Conservation (phyloP, 2,113 vertebrate genomes). For the Onychostruthus taczanowskii region DNA sequence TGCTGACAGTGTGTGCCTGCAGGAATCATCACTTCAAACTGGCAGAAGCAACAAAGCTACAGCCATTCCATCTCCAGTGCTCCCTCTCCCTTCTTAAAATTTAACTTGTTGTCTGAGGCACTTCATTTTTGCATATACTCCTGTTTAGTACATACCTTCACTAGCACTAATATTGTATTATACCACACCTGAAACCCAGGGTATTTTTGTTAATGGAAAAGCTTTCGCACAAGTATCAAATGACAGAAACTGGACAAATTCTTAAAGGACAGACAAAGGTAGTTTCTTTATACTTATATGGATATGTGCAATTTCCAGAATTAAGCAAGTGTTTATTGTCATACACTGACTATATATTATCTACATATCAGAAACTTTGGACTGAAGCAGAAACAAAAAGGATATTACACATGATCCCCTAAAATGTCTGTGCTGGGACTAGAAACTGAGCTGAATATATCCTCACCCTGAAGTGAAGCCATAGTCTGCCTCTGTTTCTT, state of each 20-base stretch:
- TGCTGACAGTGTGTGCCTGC: background rate
- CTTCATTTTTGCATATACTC: background rate
- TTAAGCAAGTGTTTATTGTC: background rate
- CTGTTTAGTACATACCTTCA: background rate
- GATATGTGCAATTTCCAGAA: background rate
- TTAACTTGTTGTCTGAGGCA: background rate
- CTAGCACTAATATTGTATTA: background rate
- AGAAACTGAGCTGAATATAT: background rate
- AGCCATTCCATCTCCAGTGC: background rate
- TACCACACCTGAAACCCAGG: background rate
- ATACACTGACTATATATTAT: background rate
- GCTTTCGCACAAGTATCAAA: background rate
- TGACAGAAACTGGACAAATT: background rate
- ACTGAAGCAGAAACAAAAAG: background rate
- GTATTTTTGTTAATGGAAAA: background rate
- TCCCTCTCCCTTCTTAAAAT: background rate
- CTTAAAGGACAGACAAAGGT: background rate
- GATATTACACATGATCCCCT: background rate
- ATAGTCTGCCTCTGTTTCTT: background rate
- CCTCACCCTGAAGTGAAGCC: background rate
- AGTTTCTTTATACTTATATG: background rate
- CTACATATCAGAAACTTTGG: background rate
- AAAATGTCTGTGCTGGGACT: background rate
- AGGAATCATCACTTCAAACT: background rate
- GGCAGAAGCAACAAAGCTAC: background rate